phyloP scores from a whole-genome alignment of 2,888 invertebrate species.

The Andrena dorsata region DNA sequence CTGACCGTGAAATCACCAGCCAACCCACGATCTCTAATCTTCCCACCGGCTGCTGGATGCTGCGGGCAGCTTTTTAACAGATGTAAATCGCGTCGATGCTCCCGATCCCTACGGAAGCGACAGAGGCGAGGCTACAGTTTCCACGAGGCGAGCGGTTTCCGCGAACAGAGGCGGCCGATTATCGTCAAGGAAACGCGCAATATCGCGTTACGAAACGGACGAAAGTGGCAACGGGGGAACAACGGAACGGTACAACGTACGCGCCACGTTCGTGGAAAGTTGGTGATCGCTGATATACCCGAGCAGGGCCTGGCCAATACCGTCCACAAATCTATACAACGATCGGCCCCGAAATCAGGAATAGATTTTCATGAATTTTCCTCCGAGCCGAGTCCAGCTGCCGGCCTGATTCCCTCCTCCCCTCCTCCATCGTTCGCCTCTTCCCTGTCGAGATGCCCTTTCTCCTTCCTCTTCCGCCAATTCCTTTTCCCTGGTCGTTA shows the following conservation, averaged over 20 bases:
- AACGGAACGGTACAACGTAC: not conserved
- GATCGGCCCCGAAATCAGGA: conserved; percentile 70
- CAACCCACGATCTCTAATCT: not conserved
- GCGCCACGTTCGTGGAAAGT: conserved; percentile 35
- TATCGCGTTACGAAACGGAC: not conserved
- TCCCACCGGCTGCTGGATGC: not conserved
- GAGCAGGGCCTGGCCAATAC: conserved; percentile 14
- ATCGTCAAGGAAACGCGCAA: not conserved
- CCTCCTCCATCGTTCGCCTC: not conserved
- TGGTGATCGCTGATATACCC: conserved; percentile 12
- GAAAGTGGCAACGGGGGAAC: not conserved
- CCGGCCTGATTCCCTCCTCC: conserved; percentile 55
- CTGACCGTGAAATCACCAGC: not conserved
- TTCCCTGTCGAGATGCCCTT: not conserved
- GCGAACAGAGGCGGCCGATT: conserved; percentile 13
- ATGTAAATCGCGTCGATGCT: not conserved
- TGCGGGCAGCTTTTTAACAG: not conserved
- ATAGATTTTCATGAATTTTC: conserved; percentile 81
- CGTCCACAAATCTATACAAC: conserved; percentile 61
- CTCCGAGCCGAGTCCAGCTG: conserved; percentile 50
- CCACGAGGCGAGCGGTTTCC: conserved; percentile 6
- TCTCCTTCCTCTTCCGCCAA: conserved; percentile 40
- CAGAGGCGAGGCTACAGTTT: not conserved
- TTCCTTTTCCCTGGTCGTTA: conserved; percentile 23
- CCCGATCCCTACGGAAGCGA: conserved; percentile 8